These are phyloP conservation scores for Sepiola atlantica DNA, from an alignment of 2,888 invertebrate species.

Conservation along the genomic window DNA sequence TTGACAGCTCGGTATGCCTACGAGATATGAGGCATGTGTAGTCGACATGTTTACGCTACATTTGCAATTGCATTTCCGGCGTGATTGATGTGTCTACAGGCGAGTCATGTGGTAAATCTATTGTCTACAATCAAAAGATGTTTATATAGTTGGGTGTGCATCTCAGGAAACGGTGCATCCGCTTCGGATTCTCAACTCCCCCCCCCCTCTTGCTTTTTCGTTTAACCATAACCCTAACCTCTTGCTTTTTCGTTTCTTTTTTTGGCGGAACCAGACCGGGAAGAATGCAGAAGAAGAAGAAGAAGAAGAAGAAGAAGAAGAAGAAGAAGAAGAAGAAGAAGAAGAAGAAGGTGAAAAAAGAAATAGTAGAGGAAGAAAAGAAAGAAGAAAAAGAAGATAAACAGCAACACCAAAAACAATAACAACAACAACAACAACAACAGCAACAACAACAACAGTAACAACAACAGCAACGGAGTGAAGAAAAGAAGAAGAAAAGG, in stretches of 20 bases:
- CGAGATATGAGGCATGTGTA: slow-evolving; percentile 18
- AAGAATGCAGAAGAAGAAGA: background rate
- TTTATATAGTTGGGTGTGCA: background rate
- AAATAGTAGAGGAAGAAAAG: background rate
- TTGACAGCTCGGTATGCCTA: slow-evolving; percentile 9
- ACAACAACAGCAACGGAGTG: too few relatives aligned
- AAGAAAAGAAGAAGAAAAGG: too few relatives aligned
- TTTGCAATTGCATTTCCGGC: background rate
- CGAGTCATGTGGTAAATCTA: slow-evolving; percentile 10
- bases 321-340: too few relatives aligned
- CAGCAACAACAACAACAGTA: too few relatives aligned
- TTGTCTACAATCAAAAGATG: background rate
- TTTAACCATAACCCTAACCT: too few relatives aligned
- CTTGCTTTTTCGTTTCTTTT: background rate
- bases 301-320: background rate
- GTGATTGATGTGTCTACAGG: slow-evolving; percentile 20
- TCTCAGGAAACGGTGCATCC: background rate
- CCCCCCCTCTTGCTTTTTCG: background rate
- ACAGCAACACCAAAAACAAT: too few relatives aligned
- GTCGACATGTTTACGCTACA: slow-evolving; percentile 20
- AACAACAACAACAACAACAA: too few relatives aligned
- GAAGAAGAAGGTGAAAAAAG: background rate
- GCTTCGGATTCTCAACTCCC: background rate
- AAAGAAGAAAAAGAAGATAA: too few relatives aligned
- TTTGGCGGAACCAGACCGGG: background rate